Evolutionary conservation across 1,140 invertebrate genomes (phyloP).

Genomic region (Neelides sp.): DNA sequence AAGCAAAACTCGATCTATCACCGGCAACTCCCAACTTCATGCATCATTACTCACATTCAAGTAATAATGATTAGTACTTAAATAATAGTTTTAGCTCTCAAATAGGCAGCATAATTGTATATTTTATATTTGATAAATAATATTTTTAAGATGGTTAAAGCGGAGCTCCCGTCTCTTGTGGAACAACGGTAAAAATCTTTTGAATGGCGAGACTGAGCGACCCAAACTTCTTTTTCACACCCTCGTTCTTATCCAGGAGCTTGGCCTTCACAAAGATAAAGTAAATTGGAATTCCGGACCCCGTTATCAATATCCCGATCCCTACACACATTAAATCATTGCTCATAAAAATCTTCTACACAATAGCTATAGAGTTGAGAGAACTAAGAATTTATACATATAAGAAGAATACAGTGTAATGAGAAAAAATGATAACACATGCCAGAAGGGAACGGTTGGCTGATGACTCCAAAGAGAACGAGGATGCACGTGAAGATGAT

Average conservation of each 20-base stretch:
- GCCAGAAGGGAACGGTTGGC: background rate
- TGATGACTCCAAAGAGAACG: slow-evolving; percentile 28
- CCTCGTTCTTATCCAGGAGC: too few species aligned
- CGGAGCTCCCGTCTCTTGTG: slow-evolving; percentile 27
- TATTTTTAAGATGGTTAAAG: too few species aligned
- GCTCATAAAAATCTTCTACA: background rate
- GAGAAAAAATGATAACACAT: background rate
- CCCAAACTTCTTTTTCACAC: too few species aligned
- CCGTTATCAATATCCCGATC: slow-evolving; percentile 37
- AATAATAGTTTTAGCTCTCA: too few species aligned
- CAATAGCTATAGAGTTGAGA: background rate
- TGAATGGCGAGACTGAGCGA: slow-evolving; percentile 21
- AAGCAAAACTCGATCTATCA: too few species aligned
- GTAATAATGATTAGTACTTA: too few species aligned
- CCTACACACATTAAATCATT: slow-evolving; percentile 31
- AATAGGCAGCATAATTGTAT: too few species aligned
- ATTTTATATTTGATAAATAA: too few species aligned
- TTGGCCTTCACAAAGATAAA: slow-evolving; percentile 38
- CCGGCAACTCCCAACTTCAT: too few species aligned
- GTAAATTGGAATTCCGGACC: slow-evolving; percentile 44
- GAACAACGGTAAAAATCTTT: slow-evolving; percentile 27
- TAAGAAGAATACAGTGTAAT: background rate
- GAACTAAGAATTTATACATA: background rate
- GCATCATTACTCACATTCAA: too few species aligned
- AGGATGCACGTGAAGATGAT: slow-evolving; percentile 42